Conservation (phyloP, 2,797 vertebrate genomes). For the Macropodus opercularis region DNA sequence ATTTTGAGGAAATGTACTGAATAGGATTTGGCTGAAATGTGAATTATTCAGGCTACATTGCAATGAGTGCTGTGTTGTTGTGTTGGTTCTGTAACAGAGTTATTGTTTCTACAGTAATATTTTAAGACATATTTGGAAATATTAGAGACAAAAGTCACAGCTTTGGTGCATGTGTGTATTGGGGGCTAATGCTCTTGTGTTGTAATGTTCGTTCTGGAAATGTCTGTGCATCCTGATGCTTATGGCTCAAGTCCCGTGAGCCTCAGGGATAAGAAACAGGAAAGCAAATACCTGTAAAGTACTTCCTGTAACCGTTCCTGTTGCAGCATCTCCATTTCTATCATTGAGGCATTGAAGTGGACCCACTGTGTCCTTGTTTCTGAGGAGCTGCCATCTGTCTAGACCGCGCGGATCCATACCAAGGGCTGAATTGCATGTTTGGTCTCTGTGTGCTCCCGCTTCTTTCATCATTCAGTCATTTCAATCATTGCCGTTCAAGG, state of each 20-base stretch:
- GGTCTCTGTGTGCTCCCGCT: conserved; percentile 25
- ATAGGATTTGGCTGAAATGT: not conserved
- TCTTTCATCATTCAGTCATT: no score
- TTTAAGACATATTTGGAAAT: not conserved
- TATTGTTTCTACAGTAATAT: not conserved
- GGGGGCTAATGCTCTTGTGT: not conserved
- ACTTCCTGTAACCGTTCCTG: conserved; percentile 19
- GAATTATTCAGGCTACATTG: not conserved
- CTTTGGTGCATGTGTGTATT: not conserved
- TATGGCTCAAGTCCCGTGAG: no score
- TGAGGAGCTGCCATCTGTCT: conserved; percentile 38
- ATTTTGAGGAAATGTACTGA: not conserved
- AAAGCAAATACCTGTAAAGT: not conserved
- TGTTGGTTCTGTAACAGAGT: not conserved
- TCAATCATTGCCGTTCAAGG: conserved; percentile 14
- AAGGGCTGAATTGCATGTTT: conserved; percentile 33
- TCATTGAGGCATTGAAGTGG: conserved; percentile 30
- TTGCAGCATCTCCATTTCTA: not conserved
- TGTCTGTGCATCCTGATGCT: no score
- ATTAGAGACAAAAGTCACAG: no score
- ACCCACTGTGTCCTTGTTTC: conserved; percentile 28
- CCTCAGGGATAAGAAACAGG: not conserved
- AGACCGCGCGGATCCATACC: conserved; percentile 38
- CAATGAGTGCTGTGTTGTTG: not conserved
- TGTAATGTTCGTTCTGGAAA: no score